phyloP scores from a whole-genome alignment of 2,888 invertebrate genomes.

The Leptinotarsa peninsularis region DNA sequence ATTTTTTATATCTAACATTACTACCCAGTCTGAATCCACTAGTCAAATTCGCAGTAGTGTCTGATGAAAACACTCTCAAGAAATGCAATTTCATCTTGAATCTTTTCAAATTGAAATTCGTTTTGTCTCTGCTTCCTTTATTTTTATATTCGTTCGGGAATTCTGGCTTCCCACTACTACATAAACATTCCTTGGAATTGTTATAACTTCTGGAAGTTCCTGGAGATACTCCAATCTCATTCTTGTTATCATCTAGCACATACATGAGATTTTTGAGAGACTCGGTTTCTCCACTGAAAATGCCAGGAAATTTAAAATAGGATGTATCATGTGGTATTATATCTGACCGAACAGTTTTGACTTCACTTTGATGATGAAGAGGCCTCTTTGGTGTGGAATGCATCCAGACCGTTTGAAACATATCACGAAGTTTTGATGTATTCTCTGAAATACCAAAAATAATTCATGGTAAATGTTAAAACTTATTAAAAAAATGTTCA shows the following conservation, averaged over 20 bases:
- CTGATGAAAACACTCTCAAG: conserved; percentile 31
- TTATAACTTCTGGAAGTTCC: conserved; percentile 13
- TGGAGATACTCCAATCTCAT: conserved; percentile 1
- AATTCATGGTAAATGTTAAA: neutral
- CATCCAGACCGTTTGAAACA: conserved; percentile 11
- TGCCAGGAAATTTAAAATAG: conserved; percentile 18
- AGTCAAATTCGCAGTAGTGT: conserved; percentile 14
- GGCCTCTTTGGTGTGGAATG: conserved; percentile 16
- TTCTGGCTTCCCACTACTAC: neutral
- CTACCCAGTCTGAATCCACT: conserved; percentile 24
- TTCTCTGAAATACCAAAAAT: conserved; percentile 14
- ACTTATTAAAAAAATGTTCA: too few species aligned
- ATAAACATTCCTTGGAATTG: conserved; percentile 11
- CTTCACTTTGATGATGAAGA: conserved; percentile 17
- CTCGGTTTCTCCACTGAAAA: conserved; percentile 1
- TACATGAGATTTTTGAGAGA: neutral
- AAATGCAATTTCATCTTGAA: conserved; percentile 40
- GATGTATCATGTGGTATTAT: neutral
- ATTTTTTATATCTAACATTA: conserved; percentile 41
- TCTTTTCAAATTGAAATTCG: conserved; percentile 35
- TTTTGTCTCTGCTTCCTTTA: conserved; percentile 12
- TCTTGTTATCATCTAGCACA: conserved; percentile 4
- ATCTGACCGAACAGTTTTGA: neutral
- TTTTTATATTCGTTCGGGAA: neutral
- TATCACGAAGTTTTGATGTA: conserved; percentile 13